These are phyloP conservation scores for Morone chrysops DNA, from an alignment of 2,113 vertebrate species.

Conservation along the genomic window DNA sequence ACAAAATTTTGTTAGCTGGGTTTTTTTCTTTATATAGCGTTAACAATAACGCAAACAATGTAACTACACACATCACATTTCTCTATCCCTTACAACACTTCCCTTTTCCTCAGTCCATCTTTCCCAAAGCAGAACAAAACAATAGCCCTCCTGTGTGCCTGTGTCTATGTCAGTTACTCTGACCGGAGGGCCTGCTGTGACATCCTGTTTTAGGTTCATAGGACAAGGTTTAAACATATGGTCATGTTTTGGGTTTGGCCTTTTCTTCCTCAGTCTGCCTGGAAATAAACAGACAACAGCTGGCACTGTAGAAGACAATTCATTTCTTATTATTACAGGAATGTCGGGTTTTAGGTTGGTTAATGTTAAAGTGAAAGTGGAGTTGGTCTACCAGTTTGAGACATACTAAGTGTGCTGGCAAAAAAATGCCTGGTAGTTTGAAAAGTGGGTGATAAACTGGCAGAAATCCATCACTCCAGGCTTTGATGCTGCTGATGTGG, in stretches of 20 bases:
- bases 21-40: slow-evolving; percentile 4
- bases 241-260: slow-evolving; percentile 70
- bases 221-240: slow-evolving; percentile 78
- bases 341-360: slow-evolving; percentile 4
- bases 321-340: slow-evolving; percentile 49
- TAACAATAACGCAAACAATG: slow-evolving; percentile 13
- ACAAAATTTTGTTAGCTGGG: not conserved
- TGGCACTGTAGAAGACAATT: slow-evolving; percentile 45
- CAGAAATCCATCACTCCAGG: slow-evolving; percentile 49
- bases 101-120: slow-evolving; percentile 36
- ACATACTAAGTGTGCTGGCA: slow-evolving; percentile 31
- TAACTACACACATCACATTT: slow-evolving; percentile 23
- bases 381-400: slow-evolving; percentile 43
- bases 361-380: slow-evolving; percentile 27
- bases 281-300: slow-evolving; percentile 74
- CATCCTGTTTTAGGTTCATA: slow-evolving; percentile 81
- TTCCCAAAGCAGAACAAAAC: slow-evolving; percentile 63
- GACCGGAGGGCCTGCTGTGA: slow-evolving; percentile 79
- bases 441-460: slow-evolving; percentile 59
- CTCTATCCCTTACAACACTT: slow-evolving; percentile 34
- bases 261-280: slow-evolving; percentile 46
- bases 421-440: slow-evolving; percentile 17
- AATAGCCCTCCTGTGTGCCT: slow-evolving; percentile 68
- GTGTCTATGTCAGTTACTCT: slow-evolving; percentile 57
- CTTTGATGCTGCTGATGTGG: slow-evolving; percentile 74